phyloP scores from a whole-genome alignment of 2,113 vertebrate species.

The Prunella fulvescens region DNA sequence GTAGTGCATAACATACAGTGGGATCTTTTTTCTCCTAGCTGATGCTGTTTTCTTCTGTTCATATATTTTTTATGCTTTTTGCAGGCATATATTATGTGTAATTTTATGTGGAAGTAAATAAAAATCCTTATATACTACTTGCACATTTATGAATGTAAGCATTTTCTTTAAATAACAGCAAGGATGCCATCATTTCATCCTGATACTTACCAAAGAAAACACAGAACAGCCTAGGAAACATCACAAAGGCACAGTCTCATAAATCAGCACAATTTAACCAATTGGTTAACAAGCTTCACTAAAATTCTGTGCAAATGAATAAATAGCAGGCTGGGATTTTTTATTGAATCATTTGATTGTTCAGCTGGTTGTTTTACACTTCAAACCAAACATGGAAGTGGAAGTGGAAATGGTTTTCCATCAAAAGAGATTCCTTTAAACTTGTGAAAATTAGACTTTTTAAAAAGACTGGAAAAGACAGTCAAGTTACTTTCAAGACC shows the following conservation, averaged over 20 bases:
- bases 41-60: neutral
- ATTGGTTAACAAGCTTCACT: neutral
- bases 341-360: neutral
- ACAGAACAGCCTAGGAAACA: neutral
- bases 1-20: neutral
- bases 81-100: neutral
- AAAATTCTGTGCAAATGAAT: neutral
- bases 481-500: constrained; percentile 11
- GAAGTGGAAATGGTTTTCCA: neutral
- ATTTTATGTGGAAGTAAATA: neutral
- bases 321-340: neutral
- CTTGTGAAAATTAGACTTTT: constrained; percentile 31
- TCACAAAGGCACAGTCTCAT: neutral
- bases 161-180: neutral
- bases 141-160: neutral
- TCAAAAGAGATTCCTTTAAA: constrained; percentile 5
- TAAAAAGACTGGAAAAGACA: constrained; percentile 8
- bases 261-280: neutral
- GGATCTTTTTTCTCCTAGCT: neutral
- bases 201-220: neutral
- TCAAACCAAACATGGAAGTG: neutral
- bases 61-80: neutral
- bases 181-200: neutral
- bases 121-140: neutral
- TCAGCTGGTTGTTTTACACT: neutral